Percentiles rank a stretch among this genome's conserved stretches.
These are phyloP conservation scores for Ennomos quercinarius DNA, from an alignment of 2,888 invertebrate genomes.

Conservation along the genomic window DNA sequence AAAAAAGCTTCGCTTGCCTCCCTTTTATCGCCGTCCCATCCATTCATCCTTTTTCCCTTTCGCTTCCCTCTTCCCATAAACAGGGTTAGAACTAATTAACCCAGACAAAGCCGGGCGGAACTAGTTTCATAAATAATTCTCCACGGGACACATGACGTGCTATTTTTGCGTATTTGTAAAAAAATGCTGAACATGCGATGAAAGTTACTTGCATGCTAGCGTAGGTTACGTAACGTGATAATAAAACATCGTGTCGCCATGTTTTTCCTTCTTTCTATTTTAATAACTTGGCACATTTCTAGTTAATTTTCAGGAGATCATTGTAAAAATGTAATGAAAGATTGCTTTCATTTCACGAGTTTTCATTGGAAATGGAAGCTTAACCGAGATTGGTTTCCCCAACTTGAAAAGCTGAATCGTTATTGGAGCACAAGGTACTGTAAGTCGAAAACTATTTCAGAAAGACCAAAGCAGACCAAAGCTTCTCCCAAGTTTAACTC, in stretches of 20 bases:
- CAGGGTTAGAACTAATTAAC: too few relatives aligned
- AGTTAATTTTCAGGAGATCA: slow-evolving; percentile 3
- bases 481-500: slow-evolving; percentile 35
- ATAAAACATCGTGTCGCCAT: slow-evolving; percentile 26
- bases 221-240: slow-evolving; percentile 29
- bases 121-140: slow-evolving; percentile 22
- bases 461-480: slow-evolving; percentile 37
- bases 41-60: too few relatives aligned
- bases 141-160: slow-evolving; percentile 24
- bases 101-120: too few relatives aligned
- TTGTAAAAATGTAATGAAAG: neutral
- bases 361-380: slow-evolving; percentile 25
- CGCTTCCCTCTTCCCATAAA: too few relatives aligned
- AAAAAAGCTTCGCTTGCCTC: too few relatives aligned
- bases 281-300: slow-evolving; percentile 8
- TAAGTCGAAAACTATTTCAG: slow-evolving; percentile 36
- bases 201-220: slow-evolving; percentile 27
- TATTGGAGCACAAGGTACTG: slow-evolving; percentile 35
- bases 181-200: slow-evolving; percentile 30
- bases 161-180: slow-evolving; percentile 30
- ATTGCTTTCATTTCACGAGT: neutral
- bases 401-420: slow-evolving; percentile 26
- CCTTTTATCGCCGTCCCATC: too few relatives aligned
- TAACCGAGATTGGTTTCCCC: slow-evolving; percentile 23
- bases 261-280: slow-evolving; percentile 12